phyloP scores from a whole-genome alignment of 2,888 invertebrate genomes.

The Hemaris fuciformis region DNA sequence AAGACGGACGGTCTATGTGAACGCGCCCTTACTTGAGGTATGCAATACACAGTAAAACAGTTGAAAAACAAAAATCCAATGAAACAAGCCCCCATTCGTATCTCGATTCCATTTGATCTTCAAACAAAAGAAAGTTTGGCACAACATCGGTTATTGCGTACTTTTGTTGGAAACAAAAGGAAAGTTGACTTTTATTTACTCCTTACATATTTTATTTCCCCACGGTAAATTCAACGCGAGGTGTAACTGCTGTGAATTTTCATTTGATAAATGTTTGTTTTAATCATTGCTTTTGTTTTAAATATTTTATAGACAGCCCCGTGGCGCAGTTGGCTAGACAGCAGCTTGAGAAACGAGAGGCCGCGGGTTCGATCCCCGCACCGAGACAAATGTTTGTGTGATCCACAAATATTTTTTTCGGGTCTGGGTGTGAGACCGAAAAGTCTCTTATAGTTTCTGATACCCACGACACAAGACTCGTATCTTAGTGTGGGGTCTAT shows the following conservation, averaged over 20 bases:
- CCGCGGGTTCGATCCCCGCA: no score
- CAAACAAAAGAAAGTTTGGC: not conserved
- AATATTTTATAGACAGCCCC: not conserved
- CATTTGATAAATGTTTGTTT: not conserved
- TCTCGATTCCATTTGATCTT: not conserved
- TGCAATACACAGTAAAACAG: no score
- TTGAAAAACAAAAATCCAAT: not conserved
- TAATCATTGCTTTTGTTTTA: not conserved
- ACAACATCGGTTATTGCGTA: not conserved
- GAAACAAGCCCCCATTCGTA: not conserved
- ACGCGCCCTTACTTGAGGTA: no score
- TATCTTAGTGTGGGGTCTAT: no score
- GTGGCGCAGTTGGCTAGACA: no score
- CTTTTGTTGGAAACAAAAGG: not conserved
- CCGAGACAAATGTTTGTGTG: no score
- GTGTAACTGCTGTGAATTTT: not conserved
- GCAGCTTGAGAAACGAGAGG: no score
- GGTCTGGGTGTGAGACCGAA: no score
- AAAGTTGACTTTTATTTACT: conserved; percentile 4
- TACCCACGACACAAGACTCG: no score
- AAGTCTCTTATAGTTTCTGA: no score
- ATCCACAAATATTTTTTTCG: no score
- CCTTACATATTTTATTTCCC: conserved; percentile 3
- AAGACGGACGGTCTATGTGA: no score
- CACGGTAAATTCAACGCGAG: not conserved